A percentile compares a stretch with the other conserved stretches of the same genome.
Evolutionary conservation across 1,140 invertebrate genomes (phyloP).

Genomic region (Prorops nasuta): DNA sequence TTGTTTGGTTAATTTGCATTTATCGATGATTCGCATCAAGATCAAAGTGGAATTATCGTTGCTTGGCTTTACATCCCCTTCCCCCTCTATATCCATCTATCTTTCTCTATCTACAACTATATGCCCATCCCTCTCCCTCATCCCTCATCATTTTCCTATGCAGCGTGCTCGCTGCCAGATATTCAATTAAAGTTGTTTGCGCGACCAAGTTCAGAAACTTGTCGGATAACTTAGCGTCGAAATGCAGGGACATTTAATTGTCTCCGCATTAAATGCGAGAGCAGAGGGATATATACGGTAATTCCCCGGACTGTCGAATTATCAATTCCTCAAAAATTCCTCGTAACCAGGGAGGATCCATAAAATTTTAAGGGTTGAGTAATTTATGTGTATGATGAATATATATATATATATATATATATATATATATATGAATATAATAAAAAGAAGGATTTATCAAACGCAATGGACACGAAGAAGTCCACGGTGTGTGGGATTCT

Average conservation of each 20-base stretch:
- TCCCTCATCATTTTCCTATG: conserved; percentile 2
- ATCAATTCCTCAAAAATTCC: too few relatives aligned
- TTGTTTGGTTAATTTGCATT: too few relatives aligned
- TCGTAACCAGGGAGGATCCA: too few relatives aligned
- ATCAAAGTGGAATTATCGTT: too few relatives aligned
- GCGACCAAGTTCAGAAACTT: conserved; percentile 43
- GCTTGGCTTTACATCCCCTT: background rate
- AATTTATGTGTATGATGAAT: too few relatives aligned
- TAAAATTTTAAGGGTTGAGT: too few relatives aligned
- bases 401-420: too few relatives aligned
- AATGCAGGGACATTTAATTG: conserved; percentile 39
- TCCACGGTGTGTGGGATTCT: conserved; percentile 11
- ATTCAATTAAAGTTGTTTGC: conserved; percentile 54
- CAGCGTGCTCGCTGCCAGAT: conserved; percentile 29
- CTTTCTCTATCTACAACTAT: background rate
- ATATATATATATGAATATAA: conserved; percentile 1
- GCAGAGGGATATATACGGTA: conserved; percentile 1
- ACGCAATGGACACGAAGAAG: conserved; percentile 3
- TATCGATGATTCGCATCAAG: too few relatives aligned
- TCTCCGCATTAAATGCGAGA: conserved; percentile 33
- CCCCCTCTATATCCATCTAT: background rate
- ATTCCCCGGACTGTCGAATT: background rate
- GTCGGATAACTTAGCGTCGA: conserved; percentile 42
- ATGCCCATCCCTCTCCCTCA: conserved; percentile 17
- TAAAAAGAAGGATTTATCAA: conserved; percentile 4